Conservation (phyloP, 1,140 invertebrate genomes). For the Aleiodes sp. region DNA sequence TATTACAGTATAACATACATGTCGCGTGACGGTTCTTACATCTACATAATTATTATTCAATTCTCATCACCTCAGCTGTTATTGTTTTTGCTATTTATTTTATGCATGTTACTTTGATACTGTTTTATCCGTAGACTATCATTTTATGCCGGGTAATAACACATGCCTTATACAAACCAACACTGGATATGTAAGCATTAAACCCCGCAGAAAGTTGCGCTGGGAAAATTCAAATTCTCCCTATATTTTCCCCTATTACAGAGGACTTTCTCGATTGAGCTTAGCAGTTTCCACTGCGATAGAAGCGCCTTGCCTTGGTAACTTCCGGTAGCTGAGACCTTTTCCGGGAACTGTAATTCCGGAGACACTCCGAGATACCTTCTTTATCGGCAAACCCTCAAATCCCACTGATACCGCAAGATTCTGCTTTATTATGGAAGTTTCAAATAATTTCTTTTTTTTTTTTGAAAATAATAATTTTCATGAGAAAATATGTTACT, state of each 20-base stretch:
- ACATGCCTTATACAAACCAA: constrained; percentile 28
- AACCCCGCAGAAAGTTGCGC: constrained; percentile 28
- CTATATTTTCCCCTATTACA: not conserved
- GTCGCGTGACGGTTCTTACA: not conserved
- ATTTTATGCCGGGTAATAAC: not conserved
- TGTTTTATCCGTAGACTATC: constrained; percentile 35
- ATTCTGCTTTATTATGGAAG: not conserved
- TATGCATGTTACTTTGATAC: constrained; percentile 11
- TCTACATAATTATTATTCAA: not conserved
- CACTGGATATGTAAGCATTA: constrained; percentile 12
- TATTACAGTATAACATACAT: not conserved
- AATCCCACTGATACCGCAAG: not conserved
- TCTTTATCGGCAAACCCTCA: constrained; percentile 57
- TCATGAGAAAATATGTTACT: no score
- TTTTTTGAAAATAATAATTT: not conserved
- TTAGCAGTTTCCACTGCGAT: constrained; percentile 40
- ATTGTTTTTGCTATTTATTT: no score
- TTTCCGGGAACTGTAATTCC: constrained; percentile 51
- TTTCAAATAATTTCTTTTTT: not conserved
- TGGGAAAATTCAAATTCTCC: constrained; percentile 27
- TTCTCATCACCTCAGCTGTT: not conserved
- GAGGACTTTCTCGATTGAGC: constrained; percentile 35
- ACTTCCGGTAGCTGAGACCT: constrained; percentile 54
- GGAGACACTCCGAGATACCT: constrained; percentile 45
- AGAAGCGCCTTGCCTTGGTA: constrained; percentile 46